These are phyloP conservation scores for Oscheius sp. DNA, from an alignment of 2,888 invertebrate genomes.

Conservation along the genomic window DNA sequence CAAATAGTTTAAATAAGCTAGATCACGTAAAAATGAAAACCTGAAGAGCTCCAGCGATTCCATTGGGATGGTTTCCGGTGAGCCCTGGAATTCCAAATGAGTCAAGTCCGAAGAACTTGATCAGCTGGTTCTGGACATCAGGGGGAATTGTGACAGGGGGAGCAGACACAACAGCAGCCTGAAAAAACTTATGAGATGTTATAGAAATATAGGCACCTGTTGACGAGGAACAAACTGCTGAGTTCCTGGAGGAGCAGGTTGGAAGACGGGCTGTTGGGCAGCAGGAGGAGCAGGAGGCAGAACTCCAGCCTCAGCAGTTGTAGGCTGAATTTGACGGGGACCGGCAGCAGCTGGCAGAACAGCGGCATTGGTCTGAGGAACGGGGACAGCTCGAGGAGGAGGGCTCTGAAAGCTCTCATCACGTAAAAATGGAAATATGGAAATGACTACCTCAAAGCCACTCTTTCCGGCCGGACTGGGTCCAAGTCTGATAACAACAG, in stretches of 20 bases:
- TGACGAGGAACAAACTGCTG: constrained; percentile 56
- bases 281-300: constrained; percentile 52
- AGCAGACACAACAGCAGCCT: too few relatives aligned
- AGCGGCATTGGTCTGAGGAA: constrained; percentile 42
- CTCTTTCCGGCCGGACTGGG: constrained; percentile 46
- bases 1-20: background rate
- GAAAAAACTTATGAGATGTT: too few relatives aligned
- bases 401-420: constrained; percentile 40
- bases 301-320: constrained; percentile 19
- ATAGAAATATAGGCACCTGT: constrained; percentile 10
- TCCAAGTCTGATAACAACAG: constrained; percentile 56
- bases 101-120: constrained; percentile 73
- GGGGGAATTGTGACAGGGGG: constrained; percentile 72
- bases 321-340: constrained; percentile 49
- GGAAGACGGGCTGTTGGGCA: constrained; percentile 53
- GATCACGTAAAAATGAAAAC: constrained; percentile 24
- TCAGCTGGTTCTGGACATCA: constrained; percentile 73
- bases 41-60: constrained; percentile 72
- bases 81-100: constrained; percentile 73
- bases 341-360: constrained; percentile 42
- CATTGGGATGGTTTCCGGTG: constrained; percentile 71
- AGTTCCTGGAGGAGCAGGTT: constrained; percentile 52
- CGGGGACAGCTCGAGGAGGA: constrained; percentile 58
- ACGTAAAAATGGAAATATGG: too few relatives aligned
- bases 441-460: constrained; percentile 39